These are phyloP conservation scores for Neelides folsomi DNA, from an alignment of 2,888 invertebrate genomes.

Conservation along the genomic window DNA sequence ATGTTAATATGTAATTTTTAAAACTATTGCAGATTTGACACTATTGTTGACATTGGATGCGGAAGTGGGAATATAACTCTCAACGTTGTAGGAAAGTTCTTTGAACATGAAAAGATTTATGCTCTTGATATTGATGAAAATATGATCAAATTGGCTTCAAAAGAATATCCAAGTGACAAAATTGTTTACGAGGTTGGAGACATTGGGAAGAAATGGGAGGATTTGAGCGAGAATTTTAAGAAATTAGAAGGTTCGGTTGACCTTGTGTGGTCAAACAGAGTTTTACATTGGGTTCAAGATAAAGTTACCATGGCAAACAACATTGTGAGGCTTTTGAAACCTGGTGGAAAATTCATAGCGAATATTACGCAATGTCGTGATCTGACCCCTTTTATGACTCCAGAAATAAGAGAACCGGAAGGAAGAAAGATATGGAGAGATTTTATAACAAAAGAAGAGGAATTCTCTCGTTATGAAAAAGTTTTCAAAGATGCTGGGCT, in stretches of 20 bases:
- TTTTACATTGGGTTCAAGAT: conserved; percentile 5
- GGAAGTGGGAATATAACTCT: conserved; percentile 2
- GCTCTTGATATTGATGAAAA: conserved; percentile 3
- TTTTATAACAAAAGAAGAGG: too few species aligned
- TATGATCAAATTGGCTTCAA: background rate
- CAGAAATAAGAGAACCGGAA: too few species aligned
- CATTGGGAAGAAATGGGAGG: conserved; percentile 1
- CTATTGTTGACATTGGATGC: conserved; percentile 4
- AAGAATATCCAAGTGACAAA: background rate
- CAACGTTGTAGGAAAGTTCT: background rate
- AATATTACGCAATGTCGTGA: too few species aligned
- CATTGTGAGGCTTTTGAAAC: conserved; percentile 2
- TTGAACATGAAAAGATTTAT: background rate
- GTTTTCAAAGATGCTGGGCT: too few species aligned
- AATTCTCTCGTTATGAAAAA: too few species aligned
- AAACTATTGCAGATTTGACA: background rate
- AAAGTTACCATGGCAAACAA: background rate
- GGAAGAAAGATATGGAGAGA: too few species aligned
- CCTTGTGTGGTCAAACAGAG: conserved; percentile 5
- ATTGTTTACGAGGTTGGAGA: background rate
- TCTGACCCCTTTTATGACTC: too few species aligned
- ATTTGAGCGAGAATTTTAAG: background rate
- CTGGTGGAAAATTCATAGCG: background rate
- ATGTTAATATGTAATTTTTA: too few species aligned
- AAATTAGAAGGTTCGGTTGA: background rate